Evolutionary conservation across 2,113 vertebrate species (phyloP).

Genomic region (Erinaceus europaeus): DNA sequence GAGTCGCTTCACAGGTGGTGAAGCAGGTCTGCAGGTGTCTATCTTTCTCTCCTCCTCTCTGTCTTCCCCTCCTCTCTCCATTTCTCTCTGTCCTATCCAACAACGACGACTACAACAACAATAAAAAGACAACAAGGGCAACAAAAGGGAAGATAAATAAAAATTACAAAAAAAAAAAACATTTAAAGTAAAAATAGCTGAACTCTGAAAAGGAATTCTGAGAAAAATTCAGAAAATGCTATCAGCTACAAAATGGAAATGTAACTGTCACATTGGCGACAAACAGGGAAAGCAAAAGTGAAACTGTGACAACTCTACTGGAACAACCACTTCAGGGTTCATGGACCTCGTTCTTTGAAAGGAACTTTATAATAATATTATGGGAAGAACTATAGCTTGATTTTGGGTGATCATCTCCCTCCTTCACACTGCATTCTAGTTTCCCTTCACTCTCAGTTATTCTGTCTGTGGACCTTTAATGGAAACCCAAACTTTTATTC

Average conservation of each 20-base stretch:
- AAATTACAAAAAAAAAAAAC: no score
- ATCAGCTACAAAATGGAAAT: background rate
- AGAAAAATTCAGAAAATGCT: conserved; percentile 8
- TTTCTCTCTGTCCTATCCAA: no score
- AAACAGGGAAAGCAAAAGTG: background rate
- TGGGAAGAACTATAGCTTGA: background rate
- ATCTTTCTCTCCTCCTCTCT: no score
- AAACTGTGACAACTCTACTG: background rate
- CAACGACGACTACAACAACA: no score
- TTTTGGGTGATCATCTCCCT: background rate
- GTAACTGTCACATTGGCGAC: background rate
- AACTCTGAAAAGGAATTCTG: conserved; percentile 16
- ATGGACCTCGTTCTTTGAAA: background rate
- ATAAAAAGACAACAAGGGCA: no score
- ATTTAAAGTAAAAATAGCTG: no score
- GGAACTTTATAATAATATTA: background rate
- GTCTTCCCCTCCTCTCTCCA: no score
- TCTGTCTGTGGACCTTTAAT: background rate
- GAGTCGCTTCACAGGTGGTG: no score
- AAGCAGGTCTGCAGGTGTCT: no score
- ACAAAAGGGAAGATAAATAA: no score
- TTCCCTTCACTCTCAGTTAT: background rate
- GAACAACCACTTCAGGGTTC: background rate
- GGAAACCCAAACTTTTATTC: background rate
- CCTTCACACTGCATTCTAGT: background rate